Percentiles rank a stretch among this genome's conserved stretches.
Evolutionary conservation across 2,113 vertebrate species (phyloP).

Genomic region (Dunckerocampus dactyliophorus): DNA sequence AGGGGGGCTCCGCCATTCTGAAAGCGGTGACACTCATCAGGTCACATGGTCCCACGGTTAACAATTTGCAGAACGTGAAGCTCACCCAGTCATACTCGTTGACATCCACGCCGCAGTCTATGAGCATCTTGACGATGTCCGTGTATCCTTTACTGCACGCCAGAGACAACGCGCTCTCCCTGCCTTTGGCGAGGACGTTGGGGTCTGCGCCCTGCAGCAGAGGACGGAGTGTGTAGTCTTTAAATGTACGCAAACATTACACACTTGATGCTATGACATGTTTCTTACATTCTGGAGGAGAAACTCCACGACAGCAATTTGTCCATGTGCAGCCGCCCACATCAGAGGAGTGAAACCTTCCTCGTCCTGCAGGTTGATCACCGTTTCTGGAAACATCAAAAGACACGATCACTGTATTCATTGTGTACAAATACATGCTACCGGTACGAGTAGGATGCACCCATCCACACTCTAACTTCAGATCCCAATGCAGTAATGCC

Average conservation of each 20-base stretch:
- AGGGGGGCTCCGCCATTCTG: constrained; percentile 96
- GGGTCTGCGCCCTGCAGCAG: constrained; percentile 85
- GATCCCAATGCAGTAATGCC: no score
- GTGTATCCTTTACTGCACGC: constrained; percentile 98
- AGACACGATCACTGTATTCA: no score
- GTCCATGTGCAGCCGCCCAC: constrained; percentile 98
- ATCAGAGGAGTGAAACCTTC: constrained; percentile 97
- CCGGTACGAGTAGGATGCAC: no score
- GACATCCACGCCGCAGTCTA: constrained; percentile 94
- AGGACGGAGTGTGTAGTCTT: background rate
- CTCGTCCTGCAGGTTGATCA: constrained; percentile 96
- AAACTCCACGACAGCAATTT: constrained; percentile 98
- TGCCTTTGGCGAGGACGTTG: constrained; percentile 90
- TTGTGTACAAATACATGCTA: no score
- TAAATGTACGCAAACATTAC: no score
- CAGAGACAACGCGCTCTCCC: constrained; percentile 91
- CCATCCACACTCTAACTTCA: no score
- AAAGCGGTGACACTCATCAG: constrained; percentile 27
- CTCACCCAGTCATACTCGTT: constrained; percentile 98
- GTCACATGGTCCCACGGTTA: no score
- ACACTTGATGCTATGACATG: background rate
- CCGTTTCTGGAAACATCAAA: constrained; percentile 75
- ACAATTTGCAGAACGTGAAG: background rate
- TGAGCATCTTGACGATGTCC: constrained; percentile 96
- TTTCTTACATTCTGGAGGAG: constrained; percentile 91